These are phyloP conservation scores for Zaprionus tsacasi DNA, from an alignment of 1,140 invertebrate species.

Conservation along the genomic window DNA sequence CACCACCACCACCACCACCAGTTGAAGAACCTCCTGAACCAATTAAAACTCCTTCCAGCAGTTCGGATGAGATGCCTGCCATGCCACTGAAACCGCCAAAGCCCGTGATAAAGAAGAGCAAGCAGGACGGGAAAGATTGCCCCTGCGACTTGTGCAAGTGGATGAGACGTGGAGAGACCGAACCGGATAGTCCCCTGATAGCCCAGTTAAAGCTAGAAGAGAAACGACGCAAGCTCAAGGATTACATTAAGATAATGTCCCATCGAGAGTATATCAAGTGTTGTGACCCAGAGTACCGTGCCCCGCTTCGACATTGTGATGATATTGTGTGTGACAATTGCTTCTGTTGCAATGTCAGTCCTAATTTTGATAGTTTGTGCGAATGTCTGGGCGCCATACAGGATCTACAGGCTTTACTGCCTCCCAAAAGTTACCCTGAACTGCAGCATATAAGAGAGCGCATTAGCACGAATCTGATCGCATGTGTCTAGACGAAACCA, in stretches of 20 bases:
- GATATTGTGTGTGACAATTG: slow-evolving; percentile 20
- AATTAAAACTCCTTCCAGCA: no score
- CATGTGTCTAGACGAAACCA: neutral
- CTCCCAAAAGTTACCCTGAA: neutral
- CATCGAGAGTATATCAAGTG: slow-evolving; percentile 38
- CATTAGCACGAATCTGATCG: neutral
- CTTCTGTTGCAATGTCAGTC: slow-evolving; percentile 33
- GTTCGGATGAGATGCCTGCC: neutral
- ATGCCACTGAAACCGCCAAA: neutral
- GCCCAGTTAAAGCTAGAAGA: slow-evolving; percentile 35
- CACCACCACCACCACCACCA: no score
- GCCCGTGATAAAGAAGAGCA: neutral
- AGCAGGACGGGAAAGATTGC: slow-evolving; percentile 37
- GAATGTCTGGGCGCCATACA: slow-evolving; percentile 43
- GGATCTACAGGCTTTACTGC: slow-evolving; percentile 19
- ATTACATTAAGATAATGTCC: slow-evolving; percentile 49
- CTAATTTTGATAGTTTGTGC: slow-evolving; percentile 26
- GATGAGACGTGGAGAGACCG: slow-evolving; percentile 21
- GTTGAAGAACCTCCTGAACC: no score
- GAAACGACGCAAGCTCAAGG: slow-evolving; percentile 24
- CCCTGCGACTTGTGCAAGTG: slow-evolving; percentile 56
- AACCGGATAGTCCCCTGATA: slow-evolving; percentile 51
- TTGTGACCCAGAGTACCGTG: neutral
- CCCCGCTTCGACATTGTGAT: slow-evolving; percentile 35
- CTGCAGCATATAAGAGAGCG: neutral